phyloP scores from a whole-genome alignment of 2,113 vertebrate genomes.

The Rostratula benghalensis region DNA sequence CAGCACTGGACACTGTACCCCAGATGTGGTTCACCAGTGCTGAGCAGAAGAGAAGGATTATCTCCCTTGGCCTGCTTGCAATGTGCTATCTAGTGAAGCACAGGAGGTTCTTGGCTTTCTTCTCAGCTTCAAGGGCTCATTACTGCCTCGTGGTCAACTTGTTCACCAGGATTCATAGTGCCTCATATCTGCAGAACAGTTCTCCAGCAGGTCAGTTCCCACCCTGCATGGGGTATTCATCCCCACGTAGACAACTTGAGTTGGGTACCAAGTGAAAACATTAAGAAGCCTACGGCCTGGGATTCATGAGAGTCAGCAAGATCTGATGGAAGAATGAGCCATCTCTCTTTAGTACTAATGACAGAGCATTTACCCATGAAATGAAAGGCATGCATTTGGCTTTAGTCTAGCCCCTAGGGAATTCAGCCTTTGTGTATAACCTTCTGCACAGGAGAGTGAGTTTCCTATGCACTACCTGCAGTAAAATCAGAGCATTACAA shows the following conservation, averaged over 20 bases:
- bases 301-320: neutral
- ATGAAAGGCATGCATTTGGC: no score
- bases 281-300: neutral
- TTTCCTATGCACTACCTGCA: neutral
- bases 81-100: neutral
- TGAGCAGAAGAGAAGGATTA: neutral
- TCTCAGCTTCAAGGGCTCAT: neutral
- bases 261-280: neutral
- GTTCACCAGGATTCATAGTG: neutral
- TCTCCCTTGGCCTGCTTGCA: neutral
- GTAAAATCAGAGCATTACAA: neutral
- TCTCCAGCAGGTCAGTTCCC: neutral
- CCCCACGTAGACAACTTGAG: neutral
- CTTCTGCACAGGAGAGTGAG: neutral
- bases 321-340: neutral
- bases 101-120: neutral
- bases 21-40: neutral
- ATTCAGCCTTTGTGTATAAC: neutral
- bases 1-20: neutral
- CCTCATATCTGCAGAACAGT: neutral
- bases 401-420: neutral
- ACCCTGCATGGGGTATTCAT: neutral
- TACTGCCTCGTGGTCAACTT: neutral
- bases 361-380: neutral
- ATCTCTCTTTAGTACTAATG: neutral